Evolutionary conservation across 2,797 vertebrate genomes (phyloP).

Genomic region (Sylvia borin): DNA sequence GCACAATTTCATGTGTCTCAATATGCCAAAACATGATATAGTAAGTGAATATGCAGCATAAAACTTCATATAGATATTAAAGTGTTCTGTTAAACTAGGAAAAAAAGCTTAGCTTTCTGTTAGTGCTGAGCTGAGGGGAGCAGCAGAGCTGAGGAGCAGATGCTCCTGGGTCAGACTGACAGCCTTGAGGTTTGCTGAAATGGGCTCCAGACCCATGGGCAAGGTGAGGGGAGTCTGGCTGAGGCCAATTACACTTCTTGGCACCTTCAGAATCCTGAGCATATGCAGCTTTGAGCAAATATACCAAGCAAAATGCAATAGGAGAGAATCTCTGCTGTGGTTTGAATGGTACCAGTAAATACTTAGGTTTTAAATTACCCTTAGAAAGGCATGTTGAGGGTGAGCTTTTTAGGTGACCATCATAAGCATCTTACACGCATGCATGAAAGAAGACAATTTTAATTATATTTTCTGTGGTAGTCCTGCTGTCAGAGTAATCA

Average conservation of each 20-base stretch:
- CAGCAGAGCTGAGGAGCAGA: not conserved
- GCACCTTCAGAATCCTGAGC: not conserved
- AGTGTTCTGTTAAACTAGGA: not conserved
- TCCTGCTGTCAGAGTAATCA: constrained; percentile 12
- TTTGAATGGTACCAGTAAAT: not conserved
- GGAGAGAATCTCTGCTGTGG: not conserved
- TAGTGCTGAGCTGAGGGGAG: not conserved
- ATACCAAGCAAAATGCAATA: not conserved
- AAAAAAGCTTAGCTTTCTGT: not conserved
- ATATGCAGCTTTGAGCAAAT: not conserved
- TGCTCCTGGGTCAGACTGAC: not conserved
- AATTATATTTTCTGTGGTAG: constrained; percentile 17
- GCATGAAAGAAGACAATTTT: not conserved
- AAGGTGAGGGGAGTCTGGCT: not conserved
- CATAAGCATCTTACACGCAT: not conserved
- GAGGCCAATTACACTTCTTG: not conserved
- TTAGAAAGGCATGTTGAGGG: not conserved
- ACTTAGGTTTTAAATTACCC: not conserved
- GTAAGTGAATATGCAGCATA: not conserved
- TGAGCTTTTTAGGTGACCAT: not conserved
- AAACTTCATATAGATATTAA: not conserved
- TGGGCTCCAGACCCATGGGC: not conserved
- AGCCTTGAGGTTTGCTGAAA: not conserved
- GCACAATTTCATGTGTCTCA: not conserved
- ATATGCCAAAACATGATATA: not conserved